These are phyloP conservation scores for Polypterus bichir DNA, from an alignment of 2,113 vertebrate species.

Conservation along the genomic window DNA sequence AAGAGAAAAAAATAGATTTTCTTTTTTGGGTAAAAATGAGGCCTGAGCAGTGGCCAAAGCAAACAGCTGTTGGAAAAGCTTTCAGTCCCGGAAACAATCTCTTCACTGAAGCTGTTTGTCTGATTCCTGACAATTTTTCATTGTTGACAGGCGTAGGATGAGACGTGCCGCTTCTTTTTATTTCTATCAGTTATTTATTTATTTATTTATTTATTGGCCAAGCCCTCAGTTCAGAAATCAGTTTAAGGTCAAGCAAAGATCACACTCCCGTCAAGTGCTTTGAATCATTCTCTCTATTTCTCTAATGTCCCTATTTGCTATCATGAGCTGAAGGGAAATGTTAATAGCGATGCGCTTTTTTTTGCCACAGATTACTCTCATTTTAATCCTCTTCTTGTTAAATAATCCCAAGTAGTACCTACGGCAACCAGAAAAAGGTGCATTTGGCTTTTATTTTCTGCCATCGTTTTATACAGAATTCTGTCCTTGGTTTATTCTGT, in stretches of 20 bases:
- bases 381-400: slow-evolving; percentile 4
- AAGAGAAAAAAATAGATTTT: slow-evolving; percentile 23
- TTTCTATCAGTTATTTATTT: too few relatives aligned
- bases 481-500: too few relatives aligned
- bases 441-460: too few relatives aligned
- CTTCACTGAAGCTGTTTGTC: slow-evolving; percentile 62
- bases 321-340: slow-evolving; percentile 29
- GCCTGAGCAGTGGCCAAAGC: slow-evolving; percentile 48
- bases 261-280: slow-evolving; percentile 24
- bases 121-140: slow-evolving; percentile 64
- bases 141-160: slow-evolving; percentile 42
- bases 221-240: slow-evolving; percentile 39
- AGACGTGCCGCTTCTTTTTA: slow-evolving; percentile 31
- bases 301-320: slow-evolving; percentile 18
- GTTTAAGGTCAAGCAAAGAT: slow-evolving; percentile 31
- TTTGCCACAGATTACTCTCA: slow-evolving; percentile 1
- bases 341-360: background rate
- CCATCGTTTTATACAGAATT: too few relatives aligned
- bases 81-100: slow-evolving; percentile 64
- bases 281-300: slow-evolving; percentile 25
- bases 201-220: slow-evolving; percentile 2
- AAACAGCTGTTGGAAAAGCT: slow-evolving; percentile 66
- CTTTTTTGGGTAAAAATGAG: background rate
- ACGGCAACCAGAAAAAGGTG: too few relatives aligned
- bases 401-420: too few relatives aligned